phyloP scores from a whole-genome alignment of 1,140 invertebrate genomes.

The Radopholus similis region DNA sequence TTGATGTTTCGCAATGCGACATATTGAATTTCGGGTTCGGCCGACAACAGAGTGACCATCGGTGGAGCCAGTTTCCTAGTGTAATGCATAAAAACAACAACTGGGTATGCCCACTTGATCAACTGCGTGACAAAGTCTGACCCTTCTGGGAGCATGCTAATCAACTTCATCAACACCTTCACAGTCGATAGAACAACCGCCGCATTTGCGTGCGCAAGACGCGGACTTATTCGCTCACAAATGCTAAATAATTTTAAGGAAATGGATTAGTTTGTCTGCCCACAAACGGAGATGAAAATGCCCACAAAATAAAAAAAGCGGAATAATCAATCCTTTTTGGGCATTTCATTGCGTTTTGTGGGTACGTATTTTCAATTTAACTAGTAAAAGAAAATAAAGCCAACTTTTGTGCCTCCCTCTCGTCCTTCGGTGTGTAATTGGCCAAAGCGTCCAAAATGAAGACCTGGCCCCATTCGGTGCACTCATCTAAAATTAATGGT shows the following conservation, averaged over 20 bases:
- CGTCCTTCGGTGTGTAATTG: constrained; percentile 93
- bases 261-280: too few relatives aligned
- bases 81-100: too few relatives aligned
- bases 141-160: constrained; percentile 89
- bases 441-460: constrained; percentile 97
- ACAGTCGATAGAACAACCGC: constrained; percentile 98
- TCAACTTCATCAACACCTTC: constrained; percentile 91
- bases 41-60: constrained; percentile 92
- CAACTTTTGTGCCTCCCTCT: constrained; percentile 90
- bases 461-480: constrained; percentile 83
- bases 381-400: neutral
- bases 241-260: constrained; percentile 67
- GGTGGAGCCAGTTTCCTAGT: constrained; percentile 95
- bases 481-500: constrained; percentile 70
- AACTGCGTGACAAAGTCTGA: constrained; percentile 88
- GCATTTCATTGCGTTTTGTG: too few relatives aligned
- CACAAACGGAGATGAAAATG: too few relatives aligned
- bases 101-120: too few relatives aligned
- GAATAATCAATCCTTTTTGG: constrained; percentile 5
- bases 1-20: constrained; percentile 97
- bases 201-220: constrained; percentile 96
- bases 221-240: constrained; percentile 93
- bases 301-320: too few relatives aligned
- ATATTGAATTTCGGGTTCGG: constrained; percentile 97
- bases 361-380: too few relatives aligned